Conservation (phyloP, 1,140 invertebrate species). For the Tenebrio molitor region DNA sequence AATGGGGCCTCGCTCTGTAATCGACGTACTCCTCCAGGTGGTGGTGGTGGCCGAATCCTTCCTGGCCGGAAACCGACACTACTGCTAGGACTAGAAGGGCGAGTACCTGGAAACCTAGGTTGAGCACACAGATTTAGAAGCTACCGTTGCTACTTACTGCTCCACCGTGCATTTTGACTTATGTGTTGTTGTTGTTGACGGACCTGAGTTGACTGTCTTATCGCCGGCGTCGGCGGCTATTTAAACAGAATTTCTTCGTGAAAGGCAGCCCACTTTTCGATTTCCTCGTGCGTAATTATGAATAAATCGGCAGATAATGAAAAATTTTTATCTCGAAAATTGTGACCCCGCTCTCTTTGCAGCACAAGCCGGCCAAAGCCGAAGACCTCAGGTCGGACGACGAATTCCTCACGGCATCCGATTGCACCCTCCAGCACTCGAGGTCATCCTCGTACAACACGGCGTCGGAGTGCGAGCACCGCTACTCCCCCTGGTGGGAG, state of each 20-base stretch:
- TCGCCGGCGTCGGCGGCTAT: conserved; percentile 50
- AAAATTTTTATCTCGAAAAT: neutral
- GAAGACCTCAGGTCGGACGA: conserved; percentile 68
- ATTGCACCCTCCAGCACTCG: conserved; percentile 76
- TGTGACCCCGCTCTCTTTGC: neutral
- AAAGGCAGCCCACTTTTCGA: conserved; percentile 51
- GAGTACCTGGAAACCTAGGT: conserved; percentile 50
- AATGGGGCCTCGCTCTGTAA: conserved; percentile 62
- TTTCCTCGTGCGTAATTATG: conserved; percentile 11
- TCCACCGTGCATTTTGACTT: conserved; percentile 54
- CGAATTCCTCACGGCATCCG: conserved; percentile 79
- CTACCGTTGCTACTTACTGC: conserved; percentile 56
- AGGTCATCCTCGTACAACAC: conserved; percentile 77
- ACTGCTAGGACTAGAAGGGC: conserved; percentile 53
- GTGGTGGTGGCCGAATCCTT: conserved; percentile 46
- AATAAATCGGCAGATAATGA: neutral
- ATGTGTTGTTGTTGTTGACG: conserved; percentile 51
- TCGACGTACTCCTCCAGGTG: conserved; percentile 56
- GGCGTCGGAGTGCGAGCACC: conserved; percentile 74
- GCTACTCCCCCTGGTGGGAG: conserved; percentile 70
- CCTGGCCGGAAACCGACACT: conserved; percentile 53
- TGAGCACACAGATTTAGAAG: no score
- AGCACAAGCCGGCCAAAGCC: conserved; percentile 40
- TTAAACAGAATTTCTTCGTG: conserved; percentile 56
- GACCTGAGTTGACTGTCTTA: conserved; percentile 58